A percentile compares a stretch with the other conserved stretches of the same genome.
phyloP scores from a whole-genome alignment of 1,140 invertebrate species.

The Trachymyrmex cornetzi region DNA sequence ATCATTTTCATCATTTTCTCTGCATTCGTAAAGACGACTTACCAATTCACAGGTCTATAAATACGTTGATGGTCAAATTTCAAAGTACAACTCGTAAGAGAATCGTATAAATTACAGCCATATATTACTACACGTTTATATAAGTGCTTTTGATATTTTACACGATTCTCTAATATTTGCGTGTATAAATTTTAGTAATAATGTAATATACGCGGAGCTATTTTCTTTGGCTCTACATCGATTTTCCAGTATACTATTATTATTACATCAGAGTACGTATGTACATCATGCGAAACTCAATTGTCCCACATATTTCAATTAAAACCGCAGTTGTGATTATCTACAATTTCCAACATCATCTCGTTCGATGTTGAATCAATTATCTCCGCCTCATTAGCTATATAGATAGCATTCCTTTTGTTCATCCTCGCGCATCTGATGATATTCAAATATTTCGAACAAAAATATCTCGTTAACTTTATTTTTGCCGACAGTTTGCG shows the following conservation, averaged over 20 bases:
- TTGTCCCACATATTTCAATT: constrained; percentile 9
- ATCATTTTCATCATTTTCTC: constrained; percentile 19
- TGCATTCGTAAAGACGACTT: background rate
- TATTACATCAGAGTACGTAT: background rate
- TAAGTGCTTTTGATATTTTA: background rate
- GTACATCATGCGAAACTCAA: background rate
- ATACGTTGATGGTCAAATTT: background rate
- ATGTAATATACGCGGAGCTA: background rate
- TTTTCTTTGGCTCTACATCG: background rate
- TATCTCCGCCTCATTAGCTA: background rate
- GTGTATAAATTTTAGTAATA: background rate
- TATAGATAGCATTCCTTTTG: background rate
- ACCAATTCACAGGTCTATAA: background rate
- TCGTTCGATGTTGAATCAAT: constrained; percentile 15
- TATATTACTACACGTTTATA: background rate
- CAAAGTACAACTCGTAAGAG: background rate
- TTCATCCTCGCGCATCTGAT: background rate
- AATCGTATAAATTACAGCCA: background rate
- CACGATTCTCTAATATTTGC: background rate
- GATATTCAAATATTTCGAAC: background rate
- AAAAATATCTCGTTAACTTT: background rate
- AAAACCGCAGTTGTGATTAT: background rate
- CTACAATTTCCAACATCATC: background rate
- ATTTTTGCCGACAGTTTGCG: background rate
- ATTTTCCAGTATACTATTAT: background rate